phyloP scores from a whole-genome alignment of 2,888 invertebrate genomes.

The Megastigmus dorsalis region DNA sequence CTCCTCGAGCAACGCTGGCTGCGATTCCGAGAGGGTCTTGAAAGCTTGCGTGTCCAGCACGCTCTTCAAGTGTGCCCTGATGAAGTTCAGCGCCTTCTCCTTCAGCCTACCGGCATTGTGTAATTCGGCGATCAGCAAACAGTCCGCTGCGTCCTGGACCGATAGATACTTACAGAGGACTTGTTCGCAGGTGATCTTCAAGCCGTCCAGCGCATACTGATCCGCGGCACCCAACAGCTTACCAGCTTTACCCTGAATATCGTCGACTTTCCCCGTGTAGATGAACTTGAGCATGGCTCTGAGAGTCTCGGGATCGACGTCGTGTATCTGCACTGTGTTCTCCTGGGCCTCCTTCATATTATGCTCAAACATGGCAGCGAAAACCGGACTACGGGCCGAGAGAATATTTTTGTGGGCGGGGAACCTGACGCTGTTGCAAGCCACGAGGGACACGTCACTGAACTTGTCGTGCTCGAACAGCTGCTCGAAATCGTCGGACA shows the following conservation, averaged over 20 bases:
- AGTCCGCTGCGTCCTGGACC: conserved; percentile 12
- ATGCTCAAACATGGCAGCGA: conserved; percentile 45
- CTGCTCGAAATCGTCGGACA: conserved; percentile 10
- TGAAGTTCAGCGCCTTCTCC: not conserved
- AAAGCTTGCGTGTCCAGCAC: conserved; percentile 17
- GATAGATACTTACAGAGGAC: not conserved
- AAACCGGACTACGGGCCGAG: conserved; percentile 10
- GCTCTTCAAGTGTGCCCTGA: conserved; percentile 8
- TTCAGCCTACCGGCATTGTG: conserved; percentile 12
- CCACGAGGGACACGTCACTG: conserved; percentile 24
- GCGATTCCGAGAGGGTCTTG: not conserved
- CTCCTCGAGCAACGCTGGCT: conserved; percentile 16
- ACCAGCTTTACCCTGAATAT: not conserved
- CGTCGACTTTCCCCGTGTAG: conserved; percentile 8
- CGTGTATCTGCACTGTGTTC: conserved; percentile 4
- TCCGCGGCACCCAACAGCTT: conserved; percentile 21
- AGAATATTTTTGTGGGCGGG: conserved; percentile 25
- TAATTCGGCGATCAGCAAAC: conserved; percentile 14
- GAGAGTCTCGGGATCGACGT: conserved; percentile 15
- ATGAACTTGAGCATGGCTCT: conserved; percentile 20
- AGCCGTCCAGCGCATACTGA: conserved; percentile 16
- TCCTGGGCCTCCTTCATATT: conserved; percentile 19
- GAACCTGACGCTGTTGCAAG: not conserved
- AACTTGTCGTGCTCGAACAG: not conserved
- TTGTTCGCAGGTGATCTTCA: conserved; percentile 18